Evolutionary conservation across 2,113 vertebrate species (phyloP).

Genomic region (Euleptes europaea): DNA sequence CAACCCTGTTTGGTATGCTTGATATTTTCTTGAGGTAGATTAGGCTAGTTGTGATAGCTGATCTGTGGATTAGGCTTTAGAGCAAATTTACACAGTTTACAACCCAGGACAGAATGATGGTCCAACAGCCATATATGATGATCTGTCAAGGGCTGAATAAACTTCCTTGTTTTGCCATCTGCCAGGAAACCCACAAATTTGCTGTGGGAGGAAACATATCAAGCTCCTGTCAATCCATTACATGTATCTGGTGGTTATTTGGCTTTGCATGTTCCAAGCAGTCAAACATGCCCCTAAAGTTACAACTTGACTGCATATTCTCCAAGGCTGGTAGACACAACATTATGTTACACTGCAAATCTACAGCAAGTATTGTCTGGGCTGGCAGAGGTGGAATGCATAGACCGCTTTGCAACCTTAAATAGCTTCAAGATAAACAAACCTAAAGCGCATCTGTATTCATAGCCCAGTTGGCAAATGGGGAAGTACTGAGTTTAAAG

Average conservation of each 20-base stretch:
- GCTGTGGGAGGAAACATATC: too few species aligned
- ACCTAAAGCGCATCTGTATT: background rate
- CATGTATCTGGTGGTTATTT: background rate
- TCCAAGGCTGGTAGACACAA: too few species aligned
- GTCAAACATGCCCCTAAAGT: background rate
- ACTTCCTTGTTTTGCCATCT: background rate
- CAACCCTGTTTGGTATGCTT: background rate
- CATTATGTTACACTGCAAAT: too few species aligned
- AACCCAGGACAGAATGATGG: background rate
- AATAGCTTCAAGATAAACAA: conserved; percentile 4
- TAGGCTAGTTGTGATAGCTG: background rate
- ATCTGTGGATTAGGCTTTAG: background rate
- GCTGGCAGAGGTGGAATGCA: background rate
- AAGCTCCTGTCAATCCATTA: background rate
- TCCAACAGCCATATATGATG: background rate
- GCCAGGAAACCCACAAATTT: background rate
- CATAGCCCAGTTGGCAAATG: conserved; percentile 18
- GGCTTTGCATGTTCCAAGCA: too few species aligned
- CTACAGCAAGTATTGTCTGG: too few species aligned
- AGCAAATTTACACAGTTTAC: background rate
- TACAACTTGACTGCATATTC: background rate
- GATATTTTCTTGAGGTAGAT: too few species aligned
- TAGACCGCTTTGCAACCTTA: background rate
- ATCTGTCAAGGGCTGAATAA: background rate
- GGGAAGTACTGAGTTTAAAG: conserved; percentile 1